Percentiles rank a stretch among this genome's conserved stretches.
Evolutionary conservation across 2,888 invertebrate species (phyloP).

Genomic region (Venusia cambrica): DNA sequence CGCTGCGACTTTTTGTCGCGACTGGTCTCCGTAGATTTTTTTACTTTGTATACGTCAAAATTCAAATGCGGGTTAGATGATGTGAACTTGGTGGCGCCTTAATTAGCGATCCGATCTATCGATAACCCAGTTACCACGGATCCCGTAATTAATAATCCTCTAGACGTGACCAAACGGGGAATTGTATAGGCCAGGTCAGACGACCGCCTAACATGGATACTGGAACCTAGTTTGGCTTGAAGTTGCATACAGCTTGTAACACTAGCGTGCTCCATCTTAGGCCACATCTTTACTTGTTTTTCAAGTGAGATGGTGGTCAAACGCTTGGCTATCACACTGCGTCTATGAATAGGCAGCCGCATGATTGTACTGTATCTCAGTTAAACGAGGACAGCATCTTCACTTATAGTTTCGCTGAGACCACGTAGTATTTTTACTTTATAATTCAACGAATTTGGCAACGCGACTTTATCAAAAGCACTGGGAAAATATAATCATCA

Average conservation of each 20-base stretch:
- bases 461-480: constrained; percentile 30
- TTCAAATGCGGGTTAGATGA: constrained; percentile 36
- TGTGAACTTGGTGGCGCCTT: constrained; percentile 41
- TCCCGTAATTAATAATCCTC: constrained; percentile 57
- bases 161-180: constrained; percentile 55
- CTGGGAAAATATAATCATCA: constrained; percentile 34
- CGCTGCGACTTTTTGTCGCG: constrained; percentile 40
- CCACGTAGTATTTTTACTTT: no score
- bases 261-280: no score
- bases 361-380: no score
- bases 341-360: no score
- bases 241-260: constrained; percentile 14
- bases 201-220: constrained; percentile 51
- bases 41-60: constrained; percentile 45
- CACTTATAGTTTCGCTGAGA: no score
- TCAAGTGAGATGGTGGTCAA: no score
- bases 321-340: no score
- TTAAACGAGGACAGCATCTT: no score
- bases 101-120: constrained; percentile 52
- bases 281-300: no score
- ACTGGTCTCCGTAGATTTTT: constrained; percentile 39
- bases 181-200: constrained; percentile 51
- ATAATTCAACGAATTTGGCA: no score
- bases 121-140: constrained; percentile 51
- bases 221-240: constrained; percentile 48